Conservation (phyloP, 2,797 vertebrate species). For the Myripristis jacobus region DNA sequence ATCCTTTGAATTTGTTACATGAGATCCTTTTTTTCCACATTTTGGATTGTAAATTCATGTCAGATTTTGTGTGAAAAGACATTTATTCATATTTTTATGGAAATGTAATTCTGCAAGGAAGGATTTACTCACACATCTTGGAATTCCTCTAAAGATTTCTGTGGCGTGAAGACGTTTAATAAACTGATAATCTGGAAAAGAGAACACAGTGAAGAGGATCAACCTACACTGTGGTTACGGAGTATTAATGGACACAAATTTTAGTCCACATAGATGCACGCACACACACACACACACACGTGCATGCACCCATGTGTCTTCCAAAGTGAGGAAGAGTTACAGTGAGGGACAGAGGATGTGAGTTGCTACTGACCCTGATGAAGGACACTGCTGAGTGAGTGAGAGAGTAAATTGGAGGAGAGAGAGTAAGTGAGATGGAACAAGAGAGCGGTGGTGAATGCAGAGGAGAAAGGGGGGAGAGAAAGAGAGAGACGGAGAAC, state of each 20-base stretch:
- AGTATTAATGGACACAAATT: neutral
- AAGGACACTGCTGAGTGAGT: conserved; percentile 51
- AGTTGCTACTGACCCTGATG: conserved; percentile 43
- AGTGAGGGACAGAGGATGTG: neutral
- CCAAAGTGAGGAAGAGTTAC: neutral
- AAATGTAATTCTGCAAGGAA: neutral
- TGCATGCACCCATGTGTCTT: neutral
- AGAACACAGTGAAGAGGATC: conserved; percentile 37
- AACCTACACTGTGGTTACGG: neutral
- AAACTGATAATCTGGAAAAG: conserved; percentile 98
- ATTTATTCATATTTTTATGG: neutral
- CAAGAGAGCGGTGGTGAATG: conserved; percentile 38
- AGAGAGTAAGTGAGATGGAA: conserved; percentile 30
- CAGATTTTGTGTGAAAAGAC: no score
- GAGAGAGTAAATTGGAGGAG: conserved; percentile 17
- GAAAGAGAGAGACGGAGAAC: neutral
- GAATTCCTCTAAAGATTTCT: conserved; percentile 99
- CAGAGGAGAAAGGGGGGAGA: conserved; percentile 25
- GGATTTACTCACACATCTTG: conserved; percentile 95
- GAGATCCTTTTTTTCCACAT: neutral
- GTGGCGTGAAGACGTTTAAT: conserved; percentile 99
- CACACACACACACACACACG: conserved; percentile 6
- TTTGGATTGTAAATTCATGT: no score
- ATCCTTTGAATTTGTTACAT: neutral
- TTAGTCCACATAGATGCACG: neutral